A percentile compares a stretch with the other conserved stretches of the same genome.
phyloP scores from a whole-genome alignment of 2,113 vertebrate species.

The Ramphastos sulfuratus region DNA sequence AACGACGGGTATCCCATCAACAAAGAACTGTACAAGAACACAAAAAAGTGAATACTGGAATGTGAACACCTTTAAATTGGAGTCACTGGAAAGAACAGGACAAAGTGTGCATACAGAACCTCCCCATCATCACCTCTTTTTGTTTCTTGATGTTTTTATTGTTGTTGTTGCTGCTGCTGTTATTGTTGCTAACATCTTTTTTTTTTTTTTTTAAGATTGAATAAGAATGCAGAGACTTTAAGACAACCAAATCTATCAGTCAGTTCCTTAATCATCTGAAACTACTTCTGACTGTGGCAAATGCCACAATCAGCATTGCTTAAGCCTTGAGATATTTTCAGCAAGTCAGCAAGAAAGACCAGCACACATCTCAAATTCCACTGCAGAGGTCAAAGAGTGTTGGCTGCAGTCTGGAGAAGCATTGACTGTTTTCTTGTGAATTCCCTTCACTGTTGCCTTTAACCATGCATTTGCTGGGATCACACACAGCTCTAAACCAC shows the following conservation, averaged over 20 bases:
- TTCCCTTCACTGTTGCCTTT: not conserved
- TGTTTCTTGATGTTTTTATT: not conserved
- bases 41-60: not conserved
- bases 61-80: not conserved
- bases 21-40: not conserved
- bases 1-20: not conserved
- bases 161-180: too few relatives aligned
- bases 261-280: not conserved
- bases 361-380: not conserved
- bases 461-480: not conserved
- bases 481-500: not conserved
- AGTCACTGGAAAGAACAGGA: not conserved
- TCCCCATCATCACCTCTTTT: not conserved
- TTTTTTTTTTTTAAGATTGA: not conserved
- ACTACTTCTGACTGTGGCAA: not conserved
- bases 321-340: fast-evolving
- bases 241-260: not conserved
- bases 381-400: not conserved
- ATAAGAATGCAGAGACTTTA: not conserved
- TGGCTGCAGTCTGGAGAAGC: not conserved
- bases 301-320: not conserved
- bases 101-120: not conserved
- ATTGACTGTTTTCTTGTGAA: not conserved
- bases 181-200: too few relatives aligned
- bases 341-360: not conserved